Evolutionary conservation across 2,113 vertebrate species (phyloP).

Genomic region (Alexandromys fortis): DNA sequence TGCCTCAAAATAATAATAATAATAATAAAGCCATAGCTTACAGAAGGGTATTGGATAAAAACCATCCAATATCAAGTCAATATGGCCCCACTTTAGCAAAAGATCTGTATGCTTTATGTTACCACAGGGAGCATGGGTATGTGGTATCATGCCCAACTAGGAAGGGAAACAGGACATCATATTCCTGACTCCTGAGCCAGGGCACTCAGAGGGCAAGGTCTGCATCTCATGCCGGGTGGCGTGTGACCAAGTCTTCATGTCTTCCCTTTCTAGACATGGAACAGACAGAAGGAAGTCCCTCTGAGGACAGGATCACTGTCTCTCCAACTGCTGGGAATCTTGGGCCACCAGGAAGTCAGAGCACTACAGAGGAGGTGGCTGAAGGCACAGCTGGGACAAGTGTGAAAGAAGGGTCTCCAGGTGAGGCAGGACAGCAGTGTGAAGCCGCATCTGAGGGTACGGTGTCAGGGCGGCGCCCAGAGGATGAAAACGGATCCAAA

Average conservation of each 20-base stretch:
- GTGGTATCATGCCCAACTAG: too few species aligned
- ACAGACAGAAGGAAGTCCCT: conserved; percentile 25
- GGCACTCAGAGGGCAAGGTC: neutral
- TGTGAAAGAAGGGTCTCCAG: neutral
- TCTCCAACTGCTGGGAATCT: neutral
- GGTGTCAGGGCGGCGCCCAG: rapidly evolving
- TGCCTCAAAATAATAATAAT: neutral
- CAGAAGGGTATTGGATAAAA: neutral
- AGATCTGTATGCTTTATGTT: rapidly evolving
- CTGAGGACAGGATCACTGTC: neutral
- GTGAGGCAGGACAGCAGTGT: neutral
- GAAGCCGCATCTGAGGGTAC: neutral
- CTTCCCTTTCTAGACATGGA: conserved; percentile 78
- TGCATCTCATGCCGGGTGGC: rapidly evolving
- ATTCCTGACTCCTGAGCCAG: neutral
- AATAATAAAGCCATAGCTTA: neutral
- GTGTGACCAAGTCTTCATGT: neutral
- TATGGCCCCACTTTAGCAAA: neutral
- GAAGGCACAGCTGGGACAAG: neutral
- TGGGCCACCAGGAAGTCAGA: neutral
- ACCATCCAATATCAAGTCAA: too few species aligned
- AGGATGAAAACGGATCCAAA: neutral
- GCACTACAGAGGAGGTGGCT: neutral
- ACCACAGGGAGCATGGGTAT: neutral
- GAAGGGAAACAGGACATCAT: neutral